Evolutionary conservation across 2,888 invertebrate species (phyloP), one percentile per base, ranked within the genome.

Genomic region (Poecilus cupreus): DNA sequence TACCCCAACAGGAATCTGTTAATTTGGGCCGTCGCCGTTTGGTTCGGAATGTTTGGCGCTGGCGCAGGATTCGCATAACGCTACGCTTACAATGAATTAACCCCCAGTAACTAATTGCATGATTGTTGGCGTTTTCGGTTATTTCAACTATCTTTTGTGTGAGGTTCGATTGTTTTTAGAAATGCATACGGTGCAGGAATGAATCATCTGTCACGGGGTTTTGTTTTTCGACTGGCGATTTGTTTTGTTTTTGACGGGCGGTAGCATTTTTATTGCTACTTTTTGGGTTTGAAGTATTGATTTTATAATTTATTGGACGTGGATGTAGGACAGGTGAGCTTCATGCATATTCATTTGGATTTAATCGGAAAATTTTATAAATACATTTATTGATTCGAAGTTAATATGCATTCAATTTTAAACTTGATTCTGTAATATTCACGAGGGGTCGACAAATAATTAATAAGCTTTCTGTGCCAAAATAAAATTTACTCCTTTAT

Each of bases 131-230:
- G 18, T 24, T 32, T 43, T 43, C 46, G 46, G 72, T 46, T 72
- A 72, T 72, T 72, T 72, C 20, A 43, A 72, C 72, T 72, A 72
- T 72, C 72, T 72, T 72, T 72, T 72, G 72, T 72, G 46, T 43
- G 46, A 77, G 39, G 60, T 64, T 77, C 43, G 39, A 60, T 77
- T 77, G 60, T 77, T 60, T 75, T 77, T 60, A 77, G 77, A 43
- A 77, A 77, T 77, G 77, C 43, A 43, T 37, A 37, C 54, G 37
- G 32, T 37, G 76, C 76, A 51, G 51, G 37, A 64, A 11, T 10
- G 11, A 10, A 16, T 8, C 8, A 54, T 3, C 26, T 57, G 20
- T 60, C 24, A 74, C n/a, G 32, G 4, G 5, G 32, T n/a, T 20
- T 77, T 77, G 43, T 77, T 77, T 60, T 43, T 77, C 43, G 39